Base-by-base conservation (phyloP, 2,113 vertebrate species). In the Cheilinus undulatus region DNA sequence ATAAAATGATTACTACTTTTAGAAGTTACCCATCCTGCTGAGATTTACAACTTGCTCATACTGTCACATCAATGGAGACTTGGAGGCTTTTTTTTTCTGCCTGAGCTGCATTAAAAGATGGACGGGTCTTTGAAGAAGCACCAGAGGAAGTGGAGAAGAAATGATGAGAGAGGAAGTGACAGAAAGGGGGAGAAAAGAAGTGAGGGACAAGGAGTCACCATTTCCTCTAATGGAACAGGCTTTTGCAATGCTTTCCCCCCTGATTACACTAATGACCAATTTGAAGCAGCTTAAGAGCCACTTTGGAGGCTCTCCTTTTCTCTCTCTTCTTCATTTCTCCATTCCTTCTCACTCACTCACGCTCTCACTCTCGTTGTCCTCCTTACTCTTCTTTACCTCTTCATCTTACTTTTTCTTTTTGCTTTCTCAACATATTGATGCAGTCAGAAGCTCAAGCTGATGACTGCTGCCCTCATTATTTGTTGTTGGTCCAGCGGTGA, bases 251-350 rank as follows among this genome's bases (percentile, higher is more conserved):
- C 79, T 85, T 83, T 80, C 69, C 77, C 65, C 38, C 75, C 76
- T 66, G 82, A 86, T 88, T 89, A 85, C 69, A 69, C 86, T 84
- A 84, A 89, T 83, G 76, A 83, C 50, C 85, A 63, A 80, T 84
- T 77, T 83, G 63, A 86, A 57, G 73, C 76, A 66, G 80, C 79
- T 90, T 80, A 82, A 70, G 73, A 69, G 67, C 22, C 80, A 84
- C 75, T 86, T 85, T 68, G 30, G 63, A 65, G 52, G 20, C 51
- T 50, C 62, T 60, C 63, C 1, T 7, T 34, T 3, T 46, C 32
- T 20, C 30, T 48, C 56, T 53, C 52, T 65, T 57, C 60, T 38
- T 28, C 40, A 61, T 11, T 15, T 54, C 38, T 11, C 46, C 65
- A n/a, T n/a, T 69, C 28, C 27, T 28, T 58, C 32, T 20, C 28